These are phyloP conservation scores for Andrena camellia DNA, from an alignment of 2,888 invertebrate genomes.

Conservation along the genomic window DNA sequence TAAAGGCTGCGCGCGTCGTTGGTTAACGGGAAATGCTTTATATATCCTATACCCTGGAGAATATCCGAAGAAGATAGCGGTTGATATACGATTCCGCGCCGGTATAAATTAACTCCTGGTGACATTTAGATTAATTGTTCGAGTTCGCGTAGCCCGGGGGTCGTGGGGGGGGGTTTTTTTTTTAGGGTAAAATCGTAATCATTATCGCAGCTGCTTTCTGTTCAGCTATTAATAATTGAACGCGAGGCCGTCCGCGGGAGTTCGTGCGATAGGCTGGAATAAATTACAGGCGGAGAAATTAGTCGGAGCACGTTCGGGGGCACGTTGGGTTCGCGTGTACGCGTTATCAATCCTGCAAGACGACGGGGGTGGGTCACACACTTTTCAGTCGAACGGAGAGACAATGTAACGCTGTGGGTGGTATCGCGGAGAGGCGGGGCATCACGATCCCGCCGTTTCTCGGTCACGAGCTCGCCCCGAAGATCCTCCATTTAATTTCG, in stretches of 20 bases:
- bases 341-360: constrained; percentile 11
- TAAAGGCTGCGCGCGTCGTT: constrained; percentile 73
- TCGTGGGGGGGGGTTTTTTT: constrained; percentile 53
- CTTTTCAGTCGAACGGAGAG: not conserved
- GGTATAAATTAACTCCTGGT: constrained; percentile 83
- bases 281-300: constrained; percentile 38
- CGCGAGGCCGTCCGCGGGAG: constrained; percentile 37
- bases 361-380: not conserved
- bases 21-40: constrained; percentile 76
- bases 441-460: constrained; percentile 43
- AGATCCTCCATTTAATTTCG: constrained; percentile 66
- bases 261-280: constrained; percentile 7
- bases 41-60: constrained; percentile 71
- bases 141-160: constrained; percentile 59
- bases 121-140: constrained; percentile 84
- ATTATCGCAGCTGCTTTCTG: constrained; percentile 69
- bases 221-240: constrained; percentile 55
- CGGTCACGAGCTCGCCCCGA: constrained; percentile 32
- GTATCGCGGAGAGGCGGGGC: constrained; percentile 11
- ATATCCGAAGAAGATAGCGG: constrained; percentile 80
- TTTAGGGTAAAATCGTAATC: constrained; percentile 68
- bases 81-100: constrained; percentile 81
- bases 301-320: constrained; percentile 5
- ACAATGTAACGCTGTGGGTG: constrained; percentile 45
- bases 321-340: not conserved